phyloP scores from a whole-genome alignment of 2,888 invertebrate genomes.

The Volucella zonaria region DNA sequence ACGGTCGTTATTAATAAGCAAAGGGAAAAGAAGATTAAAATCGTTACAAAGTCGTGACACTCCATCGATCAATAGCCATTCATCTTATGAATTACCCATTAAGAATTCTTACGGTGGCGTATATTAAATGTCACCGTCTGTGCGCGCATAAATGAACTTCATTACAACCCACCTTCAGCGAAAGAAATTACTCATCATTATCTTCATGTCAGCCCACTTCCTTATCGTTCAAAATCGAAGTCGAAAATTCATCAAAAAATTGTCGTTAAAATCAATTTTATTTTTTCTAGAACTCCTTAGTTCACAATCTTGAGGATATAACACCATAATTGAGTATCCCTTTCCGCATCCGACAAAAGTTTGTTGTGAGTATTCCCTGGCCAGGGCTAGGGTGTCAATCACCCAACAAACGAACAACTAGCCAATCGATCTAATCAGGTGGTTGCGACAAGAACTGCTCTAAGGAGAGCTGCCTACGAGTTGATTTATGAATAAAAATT shows the following conservation, averaged over 20 bases:
- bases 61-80: slow-evolving; percentile 15
- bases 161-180: slow-evolving; percentile 11
- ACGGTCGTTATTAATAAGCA: too few relatives aligned
- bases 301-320: background rate
- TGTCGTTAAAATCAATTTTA: background rate
- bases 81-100: background rate
- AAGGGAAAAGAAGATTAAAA: too few relatives aligned
- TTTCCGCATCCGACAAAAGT: background rate
- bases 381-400: slow-evolving; percentile 19
- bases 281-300: background rate
- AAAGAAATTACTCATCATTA: slow-evolving; percentile 30
- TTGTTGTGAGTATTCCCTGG: background rate
- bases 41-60: background rate
- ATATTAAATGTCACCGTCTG: slow-evolving; percentile 53
- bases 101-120: background rate
- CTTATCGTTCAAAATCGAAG: slow-evolving; percentile 28
- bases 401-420: slow-evolving; percentile 1
- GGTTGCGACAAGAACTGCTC: background rate
- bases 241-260: slow-evolving; percentile 32
- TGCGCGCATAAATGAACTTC: slow-evolving; percentile 31
- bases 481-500: slow-evolving; percentile 38
- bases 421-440: slow-evolving; percentile 34
- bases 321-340: background rate
- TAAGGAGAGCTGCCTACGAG: background rate
- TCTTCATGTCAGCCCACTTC: background rate